phyloP scores from a whole-genome alignment of 2,797 vertebrate genomes.

The Thaleichthys pacificus region DNA sequence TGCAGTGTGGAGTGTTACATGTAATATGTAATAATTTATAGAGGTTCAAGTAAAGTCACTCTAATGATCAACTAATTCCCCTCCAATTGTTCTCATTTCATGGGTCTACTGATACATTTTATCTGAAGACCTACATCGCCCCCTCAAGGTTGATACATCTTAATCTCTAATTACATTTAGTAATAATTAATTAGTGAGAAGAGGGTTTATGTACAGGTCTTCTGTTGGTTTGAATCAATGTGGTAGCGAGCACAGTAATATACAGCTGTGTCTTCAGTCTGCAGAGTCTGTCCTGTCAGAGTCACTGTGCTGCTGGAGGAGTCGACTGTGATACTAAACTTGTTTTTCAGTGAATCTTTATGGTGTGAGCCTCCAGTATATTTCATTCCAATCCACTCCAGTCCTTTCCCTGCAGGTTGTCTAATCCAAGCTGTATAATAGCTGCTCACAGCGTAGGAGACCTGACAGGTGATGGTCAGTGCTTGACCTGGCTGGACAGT shows the following conservation, averaged over 20 bases:
- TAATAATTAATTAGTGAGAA: too few species aligned
- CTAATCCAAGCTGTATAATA: slow-evolving; percentile 26
- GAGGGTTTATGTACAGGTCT: slow-evolving; percentile 24
- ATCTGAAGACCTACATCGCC: not conserved
- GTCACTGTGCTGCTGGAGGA: slow-evolving; percentile 30
- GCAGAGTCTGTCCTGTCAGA: slow-evolving; percentile 24
- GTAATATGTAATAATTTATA: too few species aligned
- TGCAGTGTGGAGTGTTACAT: too few species aligned
- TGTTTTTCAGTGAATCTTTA: slow-evolving; percentile 20
- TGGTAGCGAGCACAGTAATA: slow-evolving; percentile 37
- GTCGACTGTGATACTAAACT: slow-evolving; percentile 39
- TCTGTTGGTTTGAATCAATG: slow-evolving; percentile 11
- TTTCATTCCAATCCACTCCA: slow-evolving; percentile 21
- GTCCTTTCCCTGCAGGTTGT: slow-evolving; percentile 32
- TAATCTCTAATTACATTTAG: too few species aligned
- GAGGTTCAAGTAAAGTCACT: too few species aligned
- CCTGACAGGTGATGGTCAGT: slow-evolving; percentile 5
- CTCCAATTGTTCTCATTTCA: too few species aligned
- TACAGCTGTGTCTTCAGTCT: slow-evolving; percentile 42
- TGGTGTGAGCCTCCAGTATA: not conserved
- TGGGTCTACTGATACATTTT: not conserved
- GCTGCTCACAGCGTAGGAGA: not conserved
- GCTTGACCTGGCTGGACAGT: slow-evolving; percentile 28
- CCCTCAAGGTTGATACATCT: not conserved
- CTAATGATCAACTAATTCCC: too few species aligned